Percentiles rank a stretch among this genome's conserved stretches.
Conservation (phyloP, 2,888 invertebrate species). For the Alviniconcha strummeri region DNA sequence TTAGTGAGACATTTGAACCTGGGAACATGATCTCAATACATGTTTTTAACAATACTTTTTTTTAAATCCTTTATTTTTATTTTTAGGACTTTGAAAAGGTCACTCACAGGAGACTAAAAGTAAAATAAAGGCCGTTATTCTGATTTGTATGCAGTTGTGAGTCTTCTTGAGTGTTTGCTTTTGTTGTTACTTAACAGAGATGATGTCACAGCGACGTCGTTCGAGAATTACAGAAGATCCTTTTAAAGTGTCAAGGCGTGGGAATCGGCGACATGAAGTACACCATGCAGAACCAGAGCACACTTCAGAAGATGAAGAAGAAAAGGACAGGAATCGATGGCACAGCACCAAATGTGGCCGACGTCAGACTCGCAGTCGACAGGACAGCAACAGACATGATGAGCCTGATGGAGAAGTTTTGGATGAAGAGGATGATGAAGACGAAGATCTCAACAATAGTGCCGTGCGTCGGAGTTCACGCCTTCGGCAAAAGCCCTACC, state of each 20-base stretch:
- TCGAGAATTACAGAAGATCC: slow-evolving; percentile 1
- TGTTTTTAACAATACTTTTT: no score
- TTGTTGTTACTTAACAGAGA: neutral
- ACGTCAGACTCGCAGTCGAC: neutral
- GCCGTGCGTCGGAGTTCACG: slow-evolving; percentile 60
- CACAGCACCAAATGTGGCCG: neutral
- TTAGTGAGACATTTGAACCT: no score
- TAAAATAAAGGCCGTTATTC: no score
- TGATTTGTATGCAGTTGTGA: no score
- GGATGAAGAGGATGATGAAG: slow-evolving; percentile 34
- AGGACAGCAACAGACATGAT: neutral
- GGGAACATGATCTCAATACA: no score
- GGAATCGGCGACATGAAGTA: neutral
- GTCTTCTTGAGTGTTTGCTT: no score
- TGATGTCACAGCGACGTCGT: neutral
- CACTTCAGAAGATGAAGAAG: slow-evolving; percentile 32
- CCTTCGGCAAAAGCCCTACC: slow-evolving; percentile 1
- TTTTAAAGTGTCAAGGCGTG: neutral
- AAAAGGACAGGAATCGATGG: slow-evolving; percentile 4
- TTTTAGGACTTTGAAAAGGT: no score
- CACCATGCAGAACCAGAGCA: slow-evolving; percentile 5
- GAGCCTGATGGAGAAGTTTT: neutral
- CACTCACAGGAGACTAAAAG: no score
- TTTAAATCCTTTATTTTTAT: no score
- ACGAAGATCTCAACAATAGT: slow-evolving; percentile 41